Evolutionary conservation across 2,113 vertebrate species (phyloP), one percentile per base, ranked within the genome.

Genomic region (Hystrix brachyura): DNA sequence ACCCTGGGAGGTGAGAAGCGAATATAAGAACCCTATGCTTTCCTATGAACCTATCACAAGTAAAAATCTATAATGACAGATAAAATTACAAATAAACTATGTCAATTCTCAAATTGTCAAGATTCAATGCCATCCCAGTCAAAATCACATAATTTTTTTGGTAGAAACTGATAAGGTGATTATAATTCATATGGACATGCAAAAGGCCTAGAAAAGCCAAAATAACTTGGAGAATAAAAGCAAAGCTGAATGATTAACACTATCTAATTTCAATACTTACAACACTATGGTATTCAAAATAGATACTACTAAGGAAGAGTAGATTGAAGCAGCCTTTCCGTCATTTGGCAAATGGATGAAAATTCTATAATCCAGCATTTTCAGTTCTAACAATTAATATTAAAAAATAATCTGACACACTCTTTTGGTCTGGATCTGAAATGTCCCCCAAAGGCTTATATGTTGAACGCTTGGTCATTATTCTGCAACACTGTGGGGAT

Each of bases 11-110:
- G 4, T 59, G 2, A 3, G 57, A 13, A 83, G 21, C 17, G 4
- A 72, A 85, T n/a, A 6, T 72, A 18, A 51, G 25, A 90, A 90
- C 17, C 55, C 46, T 48, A 0, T 62, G 64, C 21, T 79, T 92
- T 85, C 64, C 90, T 80, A 1, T 79, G 80, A 43, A 92, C 23
- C 7, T 94, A 53, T 43, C 4, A 53, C 5, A 74, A 43, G 6
- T 69, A 69, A 87, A 65, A 91, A 34, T 14, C 17, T 87, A 55
- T 81, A 48, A 76, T 89, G 59, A 83, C 19, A 90, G 13, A 32
- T 92, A 90, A 57, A 64, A 27, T 89, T 92, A 74, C 11, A 85
- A 85, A 92, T 81, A 91, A 92, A 89, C n/a, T 55, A 65, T 74
- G 14, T 51, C 32, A 87, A 5, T 93, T 95, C 7, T 48, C 27